phyloP scores from a whole-genome alignment of 2,797 vertebrate genomes.

The Myiotriccus ornatus region DNA sequence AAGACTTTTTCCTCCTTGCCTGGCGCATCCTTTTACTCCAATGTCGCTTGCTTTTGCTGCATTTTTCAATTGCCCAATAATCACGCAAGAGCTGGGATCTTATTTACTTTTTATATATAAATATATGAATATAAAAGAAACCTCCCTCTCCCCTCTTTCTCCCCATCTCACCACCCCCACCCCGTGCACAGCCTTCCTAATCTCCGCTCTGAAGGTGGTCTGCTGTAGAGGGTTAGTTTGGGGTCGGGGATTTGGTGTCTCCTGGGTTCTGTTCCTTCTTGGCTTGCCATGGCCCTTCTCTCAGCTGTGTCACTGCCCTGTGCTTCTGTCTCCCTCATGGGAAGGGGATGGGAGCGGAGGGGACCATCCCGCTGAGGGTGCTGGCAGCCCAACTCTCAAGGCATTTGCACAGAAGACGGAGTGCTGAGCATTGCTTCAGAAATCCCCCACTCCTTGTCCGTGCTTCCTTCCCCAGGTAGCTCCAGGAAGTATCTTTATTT shows the following conservation, averaged over 20 bases:
- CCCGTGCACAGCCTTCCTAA: neutral
- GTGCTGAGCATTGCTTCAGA: neutral
- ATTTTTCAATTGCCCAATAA: slow-evolving; percentile 66
- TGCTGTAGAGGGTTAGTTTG: slow-evolving; percentile 1
- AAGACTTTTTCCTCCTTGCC: slow-evolving; percentile 53
- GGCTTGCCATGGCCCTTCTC: neutral
- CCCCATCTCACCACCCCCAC: neutral
- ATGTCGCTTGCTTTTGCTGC: slow-evolving; percentile 73
- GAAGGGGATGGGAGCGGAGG: neutral
- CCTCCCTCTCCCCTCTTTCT: neutral
- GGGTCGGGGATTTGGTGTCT: neutral
- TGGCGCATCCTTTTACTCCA: slow-evolving; percentile 54
- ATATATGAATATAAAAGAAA: slow-evolving; percentile 52
- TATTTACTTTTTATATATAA: slow-evolving; percentile 73
- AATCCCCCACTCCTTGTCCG: neutral
- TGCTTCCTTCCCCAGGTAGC: slow-evolving; percentile 17
- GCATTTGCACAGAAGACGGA: neutral
- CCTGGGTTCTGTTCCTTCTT: neutral
- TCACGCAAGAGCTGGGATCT: slow-evolving; percentile 69
- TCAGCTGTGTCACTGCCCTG: slow-evolving; percentile 15
- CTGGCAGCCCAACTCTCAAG: neutral
- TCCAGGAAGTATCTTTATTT: neutral
- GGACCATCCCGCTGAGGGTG: neutral
- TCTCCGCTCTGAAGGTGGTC: neutral
- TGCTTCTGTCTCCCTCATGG: neutral